Evolutionary conservation across 92 coral and sea anemone species (phyloP).

Genomic region (Epizoanthus rinbou): DNA sequence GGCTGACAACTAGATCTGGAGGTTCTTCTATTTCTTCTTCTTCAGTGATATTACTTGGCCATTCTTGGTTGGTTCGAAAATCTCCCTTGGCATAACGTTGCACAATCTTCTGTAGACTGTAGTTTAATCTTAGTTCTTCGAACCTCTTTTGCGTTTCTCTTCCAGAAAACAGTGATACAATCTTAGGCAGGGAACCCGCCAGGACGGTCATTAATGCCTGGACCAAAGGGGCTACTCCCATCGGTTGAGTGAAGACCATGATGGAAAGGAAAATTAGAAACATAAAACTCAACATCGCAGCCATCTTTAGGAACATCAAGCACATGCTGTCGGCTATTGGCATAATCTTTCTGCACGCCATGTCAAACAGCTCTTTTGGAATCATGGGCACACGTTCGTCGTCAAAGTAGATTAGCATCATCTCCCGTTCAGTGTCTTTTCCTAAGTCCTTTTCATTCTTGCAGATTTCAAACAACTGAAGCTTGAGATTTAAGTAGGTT

Average conservation of each 20-base stretch:
- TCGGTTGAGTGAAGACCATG: neutral
- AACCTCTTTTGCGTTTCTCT: neutral
- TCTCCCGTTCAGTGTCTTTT: neutral
- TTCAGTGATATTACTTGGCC: neutral
- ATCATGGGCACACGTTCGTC: slow-evolving; percentile 5
- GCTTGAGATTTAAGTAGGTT: slow-evolving; percentile 31
- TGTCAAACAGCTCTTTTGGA: slow-evolving; percentile 29
- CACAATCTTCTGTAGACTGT: neutral
- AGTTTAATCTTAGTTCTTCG: neutral
- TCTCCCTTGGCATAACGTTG: neutral
- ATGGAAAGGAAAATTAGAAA: slow-evolving; percentile 4
- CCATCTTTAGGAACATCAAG: slow-evolving; percentile 6
- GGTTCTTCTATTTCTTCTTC: neutral
- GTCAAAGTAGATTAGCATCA: neutral
- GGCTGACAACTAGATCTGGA: neutral
- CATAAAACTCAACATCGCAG: slow-evolving; percentile 1
- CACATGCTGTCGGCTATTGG: slow-evolving; percentile 24
- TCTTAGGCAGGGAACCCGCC: slow-evolving; percentile 38
- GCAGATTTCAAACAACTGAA: slow-evolving; percentile 17
- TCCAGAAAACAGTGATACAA: neutral
- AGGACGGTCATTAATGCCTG: slow-evolving; percentile 9
- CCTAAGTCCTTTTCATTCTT: neutral
- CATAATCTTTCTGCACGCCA: slow-evolving; percentile 38
- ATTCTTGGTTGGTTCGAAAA: neutral
- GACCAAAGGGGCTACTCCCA: slow-evolving; percentile 8